A percentile compares a stretch with the other conserved stretches of the same genome.
These are phyloP conservation scores for Macrophya alboannulata DNA, from an alignment of 2,888 invertebrate species.

Conservation along the genomic window DNA sequence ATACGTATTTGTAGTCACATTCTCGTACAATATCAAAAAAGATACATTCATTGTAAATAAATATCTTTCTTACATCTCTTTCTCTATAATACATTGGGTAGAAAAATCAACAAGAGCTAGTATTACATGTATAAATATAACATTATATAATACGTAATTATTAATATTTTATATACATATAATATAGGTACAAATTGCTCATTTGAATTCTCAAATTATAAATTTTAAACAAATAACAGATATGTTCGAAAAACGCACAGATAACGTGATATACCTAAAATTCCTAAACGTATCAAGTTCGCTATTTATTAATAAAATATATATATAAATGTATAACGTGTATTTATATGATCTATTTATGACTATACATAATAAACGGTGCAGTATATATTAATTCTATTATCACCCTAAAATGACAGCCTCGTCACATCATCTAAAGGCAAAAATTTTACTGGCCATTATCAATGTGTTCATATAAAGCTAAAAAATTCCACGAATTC, in stretches of 20 bases:
- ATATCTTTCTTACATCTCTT: neutral
- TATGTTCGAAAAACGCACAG: neutral
- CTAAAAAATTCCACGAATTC: neutral
- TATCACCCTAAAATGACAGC: neutral
- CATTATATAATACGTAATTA: neutral
- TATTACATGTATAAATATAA: neutral
- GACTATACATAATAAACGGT: neutral
- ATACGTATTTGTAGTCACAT: neutral
- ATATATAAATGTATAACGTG: neutral
- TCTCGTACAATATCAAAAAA: neutral
- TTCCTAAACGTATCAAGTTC: neutral
- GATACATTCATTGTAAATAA: neutral
- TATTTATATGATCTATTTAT: neutral
- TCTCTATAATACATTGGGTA: neutral
- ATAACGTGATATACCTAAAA: neutral
- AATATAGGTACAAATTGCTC: neutral
- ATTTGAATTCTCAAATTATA: neutral
- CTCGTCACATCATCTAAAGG: neutral
- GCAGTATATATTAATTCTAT: neutral
- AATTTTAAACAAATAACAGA: neutral
- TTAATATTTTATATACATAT: no score
- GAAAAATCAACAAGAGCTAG: neutral
- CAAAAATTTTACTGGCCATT: neutral
- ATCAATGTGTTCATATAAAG: neutral
- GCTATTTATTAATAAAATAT: neutral